phyloP scores from a whole-genome alignment of 2,797 vertebrate genomes.

The Crocodylus rhombifer region DNA sequence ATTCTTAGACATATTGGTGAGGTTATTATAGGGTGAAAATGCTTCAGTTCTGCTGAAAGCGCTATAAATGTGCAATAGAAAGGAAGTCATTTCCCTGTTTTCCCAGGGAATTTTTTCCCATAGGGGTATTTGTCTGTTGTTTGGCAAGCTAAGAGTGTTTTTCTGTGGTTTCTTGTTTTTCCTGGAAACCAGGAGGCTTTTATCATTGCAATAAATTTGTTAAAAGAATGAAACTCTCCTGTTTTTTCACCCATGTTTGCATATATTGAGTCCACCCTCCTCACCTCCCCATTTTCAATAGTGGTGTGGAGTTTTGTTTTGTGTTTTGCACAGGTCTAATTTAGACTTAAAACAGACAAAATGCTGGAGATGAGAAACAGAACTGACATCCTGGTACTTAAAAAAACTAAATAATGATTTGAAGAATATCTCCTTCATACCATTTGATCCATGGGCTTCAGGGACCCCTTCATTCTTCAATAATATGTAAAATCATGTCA shows the following conservation, averaged over 20 bases:
- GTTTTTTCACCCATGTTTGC: fast-evolving
- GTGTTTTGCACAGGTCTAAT: background rate
- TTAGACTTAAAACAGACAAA: constrained; percentile 7
- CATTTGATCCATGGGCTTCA: constrained; percentile 66
- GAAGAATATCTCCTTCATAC: constrained; percentile 42
- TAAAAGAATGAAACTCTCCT: background rate
- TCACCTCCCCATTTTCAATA: background rate
- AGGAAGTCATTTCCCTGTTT: background rate
- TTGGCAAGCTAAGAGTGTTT: background rate
- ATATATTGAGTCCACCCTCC: fast-evolving
- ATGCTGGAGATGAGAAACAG: background rate
- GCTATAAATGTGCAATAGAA: background rate
- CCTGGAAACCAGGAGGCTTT: too few species aligned
- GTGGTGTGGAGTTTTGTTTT: fast-evolving
- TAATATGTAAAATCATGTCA: constrained; percentile 63
- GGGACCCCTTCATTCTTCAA: constrained; percentile 64
- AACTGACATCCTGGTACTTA: constrained; percentile 46
- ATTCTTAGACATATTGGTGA: background rate
- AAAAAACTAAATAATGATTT: constrained; percentile 65
- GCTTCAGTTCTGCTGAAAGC: background rate
- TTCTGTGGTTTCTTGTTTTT: too few species aligned
- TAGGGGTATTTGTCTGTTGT: background rate
- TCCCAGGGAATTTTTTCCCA: background rate
- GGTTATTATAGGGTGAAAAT: background rate
- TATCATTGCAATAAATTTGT: background rate